A percentile compares a stretch with the other conserved stretches of the same genome.
phyloP scores from a whole-genome alignment of 2,113 vertebrate species.

The Fulica atra region DNA sequence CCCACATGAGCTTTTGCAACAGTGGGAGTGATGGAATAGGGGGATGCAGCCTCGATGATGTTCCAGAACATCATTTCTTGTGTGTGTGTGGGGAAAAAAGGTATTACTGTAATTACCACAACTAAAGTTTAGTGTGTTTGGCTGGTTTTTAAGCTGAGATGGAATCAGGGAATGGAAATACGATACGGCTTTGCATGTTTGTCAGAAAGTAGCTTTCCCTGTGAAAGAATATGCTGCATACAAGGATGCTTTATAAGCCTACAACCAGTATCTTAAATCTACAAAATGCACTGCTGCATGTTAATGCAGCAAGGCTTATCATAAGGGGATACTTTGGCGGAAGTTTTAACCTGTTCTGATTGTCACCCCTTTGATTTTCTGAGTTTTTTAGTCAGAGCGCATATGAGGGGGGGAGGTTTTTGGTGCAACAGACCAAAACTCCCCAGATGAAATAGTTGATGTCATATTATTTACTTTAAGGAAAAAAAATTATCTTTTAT shows the following conservation, averaged over 20 bases:
- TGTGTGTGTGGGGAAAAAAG: neutral
- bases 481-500: neutral
- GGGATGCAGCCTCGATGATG: neutral
- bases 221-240: neutral
- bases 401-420: neutral
- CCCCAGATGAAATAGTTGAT: neutral
- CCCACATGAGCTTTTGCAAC: neutral
- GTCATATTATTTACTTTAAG: neutral
- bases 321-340: neutral
- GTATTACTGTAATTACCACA: constrained; percentile 4
- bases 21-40: neutral
- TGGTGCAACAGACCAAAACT: neutral
- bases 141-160: neutral
- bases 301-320: neutral
- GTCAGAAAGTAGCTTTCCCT: neutral
- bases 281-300: neutral
- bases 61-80: neutral
- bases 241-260: neutral
- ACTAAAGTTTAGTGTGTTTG: neutral
- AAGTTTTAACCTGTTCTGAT: neutral
- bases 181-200: neutral
- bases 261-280: neutral
- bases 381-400: neutral
- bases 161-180: constrained; percentile 1
- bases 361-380: neutral